Base-by-base conservation (phyloP, 2,113 vertebrate genomes). In the Poicephalus meyeri region DNA sequence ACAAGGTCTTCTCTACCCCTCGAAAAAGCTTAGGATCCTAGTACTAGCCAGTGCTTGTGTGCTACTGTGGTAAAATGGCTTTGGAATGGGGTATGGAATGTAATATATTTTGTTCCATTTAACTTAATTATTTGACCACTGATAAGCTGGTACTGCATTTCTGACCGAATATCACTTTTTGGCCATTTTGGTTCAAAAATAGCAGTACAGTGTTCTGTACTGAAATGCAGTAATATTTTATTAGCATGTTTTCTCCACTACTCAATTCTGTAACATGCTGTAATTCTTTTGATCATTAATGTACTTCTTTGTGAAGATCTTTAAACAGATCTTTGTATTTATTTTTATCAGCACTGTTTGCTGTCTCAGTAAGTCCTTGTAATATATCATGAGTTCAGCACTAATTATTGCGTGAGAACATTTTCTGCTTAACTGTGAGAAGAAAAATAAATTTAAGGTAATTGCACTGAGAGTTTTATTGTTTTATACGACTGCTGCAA, bases 371-470 rank as follows among this genome's bases (percentile, higher is more conserved):
- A 96, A 97, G 95, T 97, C 93, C 93, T 88, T 80, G 25, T 97
- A 94, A 91, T 93, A 76, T 65, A 96, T 97, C 94, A 78, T 78
- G 77, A 96, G 85, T 95, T 96, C 95, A 96, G 29, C 87, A 68
- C 29, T 97, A 97, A 97, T 96, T 97, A 95, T 91, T 94, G 56
- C 1, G 3, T 97, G 96, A 96, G 91, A 97, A 96, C 94, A 80
- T 97, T 97, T 97, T 96, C 71, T 96, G 33, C 95, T 95, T 95
- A 93, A 92, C 41, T 95, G 89, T 97, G 90, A 93, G 93, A 92
- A 97, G 86, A 97, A 97, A 98, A 98, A 97, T 96, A 97, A 97
- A 96, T 98, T 95, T 88, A 79, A 96, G 87, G 82, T 97, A 97
- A 97, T 97, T 98, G 89, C 92, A 88, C 94, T 92, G 79, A 78